These are phyloP conservation scores for Heterotis niloticus DNA, from an alignment of 2,113 vertebrate genomes.

Conservation along the genomic window DNA sequence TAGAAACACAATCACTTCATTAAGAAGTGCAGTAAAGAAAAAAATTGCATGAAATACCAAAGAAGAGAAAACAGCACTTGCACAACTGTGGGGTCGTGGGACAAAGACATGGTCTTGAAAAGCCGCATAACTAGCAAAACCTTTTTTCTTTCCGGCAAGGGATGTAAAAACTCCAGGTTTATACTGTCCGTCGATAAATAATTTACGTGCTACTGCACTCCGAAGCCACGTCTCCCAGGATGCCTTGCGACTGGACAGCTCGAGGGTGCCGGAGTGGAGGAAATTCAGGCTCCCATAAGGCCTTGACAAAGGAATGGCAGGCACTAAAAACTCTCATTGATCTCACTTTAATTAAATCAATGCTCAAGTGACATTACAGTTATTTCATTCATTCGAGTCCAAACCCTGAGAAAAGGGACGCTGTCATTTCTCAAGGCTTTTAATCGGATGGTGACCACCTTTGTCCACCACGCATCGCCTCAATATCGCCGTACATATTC, in stretches of 20 bases:
- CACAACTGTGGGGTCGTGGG: neutral
- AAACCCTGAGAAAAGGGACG: neutral
- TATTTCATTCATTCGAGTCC: slow-evolving; percentile 11
- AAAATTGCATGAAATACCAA: neutral
- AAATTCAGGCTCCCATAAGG: slow-evolving; percentile 2
- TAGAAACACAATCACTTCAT: too few species aligned
- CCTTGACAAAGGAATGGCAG: neutral
- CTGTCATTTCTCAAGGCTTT: too few species aligned
- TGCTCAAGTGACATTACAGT: neutral
- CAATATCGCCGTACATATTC: slow-evolving; percentile 14
- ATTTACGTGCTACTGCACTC: slow-evolving; percentile 3
- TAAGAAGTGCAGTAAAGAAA: neutral
- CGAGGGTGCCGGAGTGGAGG: neutral
- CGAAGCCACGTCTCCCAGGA: neutral
- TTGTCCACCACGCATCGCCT: neutral
- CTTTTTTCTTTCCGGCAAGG: neutral
- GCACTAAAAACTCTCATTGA: slow-evolving; percentile 3
- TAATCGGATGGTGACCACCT: too few species aligned
- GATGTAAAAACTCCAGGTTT: neutral
- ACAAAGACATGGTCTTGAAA: neutral
- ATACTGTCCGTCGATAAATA: slow-evolving; percentile 17
- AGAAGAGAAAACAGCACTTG: neutral
- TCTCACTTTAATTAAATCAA: slow-evolving; percentile 25
- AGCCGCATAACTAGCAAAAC: neutral
- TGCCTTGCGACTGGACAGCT: neutral